Evolutionary conservation across 2,888 invertebrate genomes (phyloP), one percentile per base, ranked within the genome.

Genomic region (Teleiodes luculella): DNA sequence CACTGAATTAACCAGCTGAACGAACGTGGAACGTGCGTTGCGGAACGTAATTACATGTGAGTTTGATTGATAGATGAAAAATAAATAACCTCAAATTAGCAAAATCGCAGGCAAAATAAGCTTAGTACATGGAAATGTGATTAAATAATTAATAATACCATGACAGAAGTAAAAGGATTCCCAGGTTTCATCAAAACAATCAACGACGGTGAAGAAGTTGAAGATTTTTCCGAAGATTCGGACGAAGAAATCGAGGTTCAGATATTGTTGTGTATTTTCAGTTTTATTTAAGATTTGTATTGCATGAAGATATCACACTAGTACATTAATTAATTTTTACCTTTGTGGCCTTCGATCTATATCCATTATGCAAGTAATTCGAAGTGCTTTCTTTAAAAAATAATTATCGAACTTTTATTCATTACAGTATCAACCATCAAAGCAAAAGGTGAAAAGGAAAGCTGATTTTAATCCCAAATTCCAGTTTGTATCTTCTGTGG

Each of bases 401-500:
- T 24, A 24, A 24, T 4, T 24, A 24, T 24, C 24, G 16, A 16
- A 37, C 31, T 59, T 61, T 8, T 13, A 53, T 59, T 59, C 65
- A 43, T 82, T 90, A 59, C 71, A 96, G 96, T 94, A 94, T 81
- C 96, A 97, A 89, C 96, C 96, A 35, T 93, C 94, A 0, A 95
- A 95, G 76, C 92, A 93, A 64, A 95, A 94, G 64, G 91, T 92
- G 35, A 93, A 92, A 57, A 92, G 92, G 61, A 92, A 92, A 60
- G 93, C 93, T 0, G 95, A 96, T 65, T 96, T 97, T 66, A 94
- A 95, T 70, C 92, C 92, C n/a, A 92, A 92, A 30, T 97, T 97
- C 72, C 91, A 95, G 64, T 97, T 97, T 88, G 93, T 95, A 33
- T 92, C 93, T 10, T 93, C 94, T 13, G 92, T 92, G 0, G 92